Evolutionary conservation across 2,888 invertebrate genomes (phyloP), one percentile per base, ranked within the genome.

Genomic region (Acheta domesticus): DNA sequence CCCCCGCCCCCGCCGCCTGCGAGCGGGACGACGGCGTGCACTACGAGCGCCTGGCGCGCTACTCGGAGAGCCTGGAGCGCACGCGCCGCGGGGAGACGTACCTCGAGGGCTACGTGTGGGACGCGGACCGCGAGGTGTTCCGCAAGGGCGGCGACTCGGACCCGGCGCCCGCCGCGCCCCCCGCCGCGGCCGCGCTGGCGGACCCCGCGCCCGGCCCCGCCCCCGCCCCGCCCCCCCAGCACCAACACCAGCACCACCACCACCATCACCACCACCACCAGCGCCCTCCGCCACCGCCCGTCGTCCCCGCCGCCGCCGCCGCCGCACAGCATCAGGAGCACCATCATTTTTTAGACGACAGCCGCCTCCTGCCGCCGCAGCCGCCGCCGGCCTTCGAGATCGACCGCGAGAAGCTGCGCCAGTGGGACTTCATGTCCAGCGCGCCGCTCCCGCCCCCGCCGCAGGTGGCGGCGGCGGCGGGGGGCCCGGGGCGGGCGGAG

Each of bases 391-490:
- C 86, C 81, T 87, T 88, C 86, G 88, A 88, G 86, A 91, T 95
- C 84, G 95, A 95, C 88, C 91, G 95, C 84, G 95, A 95, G 88
- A 95, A 93, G 83, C 90, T 95, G 84, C 90, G 95, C 79, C 95
- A 95, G 85, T 95, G 95, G 95, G 95, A 95, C 88, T 90, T 95
- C 84, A 91, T 95, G 92, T 95, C 95, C 81, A 95, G 95, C 89
- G 95, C 92, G 83, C 89, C 93, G 8, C 81, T 84, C 49, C 81
- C 78, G 20, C 77, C 77, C 48, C 75, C 21, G 75, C 73, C 75
- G 75, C 19, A 0, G n/a, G 16, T 3, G 14, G 49, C 23, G 76
- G 76, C 23, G 11, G 79, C n/a, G 19, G 79, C 75, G 23, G 75
- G 74, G 79, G 77, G 48, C 49, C 74, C 12, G 75, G 76, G 48